Evolutionary conservation across 2,888 invertebrate species (phyloP).

Genomic region (Eilema sororculum): DNA sequence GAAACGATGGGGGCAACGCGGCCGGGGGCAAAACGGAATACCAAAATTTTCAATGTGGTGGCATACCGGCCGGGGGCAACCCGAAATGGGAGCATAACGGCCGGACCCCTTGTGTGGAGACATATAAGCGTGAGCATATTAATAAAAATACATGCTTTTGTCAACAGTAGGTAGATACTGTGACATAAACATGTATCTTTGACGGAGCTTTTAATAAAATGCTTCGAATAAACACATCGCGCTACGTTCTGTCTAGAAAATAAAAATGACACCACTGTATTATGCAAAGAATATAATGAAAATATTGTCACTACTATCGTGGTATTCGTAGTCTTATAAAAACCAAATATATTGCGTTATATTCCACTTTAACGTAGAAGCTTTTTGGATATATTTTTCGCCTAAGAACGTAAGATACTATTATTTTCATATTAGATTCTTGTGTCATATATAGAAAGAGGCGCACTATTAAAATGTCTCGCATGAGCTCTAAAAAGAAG

Average conservation of each 20-base stretch:
- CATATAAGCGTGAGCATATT: background rate
- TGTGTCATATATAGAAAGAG: no score
- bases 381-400: background rate
- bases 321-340: background rate
- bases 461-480: no score
- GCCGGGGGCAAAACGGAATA: no score
- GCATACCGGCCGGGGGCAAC: no score
- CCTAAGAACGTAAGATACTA: no score
- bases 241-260: background rate
- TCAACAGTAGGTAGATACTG: background rate
- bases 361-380: background rate
- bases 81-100: no score
- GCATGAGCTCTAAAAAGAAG: no score
- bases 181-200: background rate
- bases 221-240: background rate
- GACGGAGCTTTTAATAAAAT: conserved; percentile 1
- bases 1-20: no score
- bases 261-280: background rate
- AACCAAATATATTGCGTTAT: background rate
- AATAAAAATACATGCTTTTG: background rate
- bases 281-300: conserved; percentile 6
- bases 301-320: background rate
- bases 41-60: no score
- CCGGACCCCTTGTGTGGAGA: no score
- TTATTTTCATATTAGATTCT: no score